phyloP scores from a whole-genome alignment of 2,113 vertebrate species.

The Ariopsis seemanni region DNA sequence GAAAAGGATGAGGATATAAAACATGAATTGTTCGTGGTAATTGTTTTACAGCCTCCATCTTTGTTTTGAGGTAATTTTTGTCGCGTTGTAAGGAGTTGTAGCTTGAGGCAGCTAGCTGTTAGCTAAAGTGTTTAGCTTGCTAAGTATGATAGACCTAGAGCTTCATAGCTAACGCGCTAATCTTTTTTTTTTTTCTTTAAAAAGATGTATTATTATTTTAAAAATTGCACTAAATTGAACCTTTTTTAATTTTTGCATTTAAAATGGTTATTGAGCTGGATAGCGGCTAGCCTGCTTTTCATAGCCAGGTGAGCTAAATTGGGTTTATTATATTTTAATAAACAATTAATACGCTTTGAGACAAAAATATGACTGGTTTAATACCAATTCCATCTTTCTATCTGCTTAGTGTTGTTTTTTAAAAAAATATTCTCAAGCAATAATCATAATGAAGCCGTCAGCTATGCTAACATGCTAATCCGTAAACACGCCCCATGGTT shows the following conservation, averaged over 20 bases:
- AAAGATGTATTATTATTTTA: not conserved
- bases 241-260: too few species aligned
- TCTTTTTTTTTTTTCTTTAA: not conserved
- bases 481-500: not conserved
- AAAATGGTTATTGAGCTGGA: too few species aligned
- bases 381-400: fast-evolving
- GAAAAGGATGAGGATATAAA: not conserved
- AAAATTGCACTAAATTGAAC: fast-evolving
- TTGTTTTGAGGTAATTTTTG: not conserved
- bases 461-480: not conserved
- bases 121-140: not conserved
- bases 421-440: not conserved
- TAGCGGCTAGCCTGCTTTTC: not conserved
- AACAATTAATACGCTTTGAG: too few species aligned
- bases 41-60: not conserved
- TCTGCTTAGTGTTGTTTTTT: not conserved
- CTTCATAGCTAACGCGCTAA: not conserved
- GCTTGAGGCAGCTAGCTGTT: not conserved
- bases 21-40: too few species aligned
- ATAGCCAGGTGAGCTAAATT: too few species aligned
- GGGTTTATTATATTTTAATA: not conserved
- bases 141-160: not conserved
- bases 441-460: not conserved
- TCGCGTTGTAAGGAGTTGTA: too few species aligned
- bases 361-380: too few species aligned